phyloP scores from a whole-genome alignment of 2,888 invertebrate species.

The Nomada fucata region DNA sequence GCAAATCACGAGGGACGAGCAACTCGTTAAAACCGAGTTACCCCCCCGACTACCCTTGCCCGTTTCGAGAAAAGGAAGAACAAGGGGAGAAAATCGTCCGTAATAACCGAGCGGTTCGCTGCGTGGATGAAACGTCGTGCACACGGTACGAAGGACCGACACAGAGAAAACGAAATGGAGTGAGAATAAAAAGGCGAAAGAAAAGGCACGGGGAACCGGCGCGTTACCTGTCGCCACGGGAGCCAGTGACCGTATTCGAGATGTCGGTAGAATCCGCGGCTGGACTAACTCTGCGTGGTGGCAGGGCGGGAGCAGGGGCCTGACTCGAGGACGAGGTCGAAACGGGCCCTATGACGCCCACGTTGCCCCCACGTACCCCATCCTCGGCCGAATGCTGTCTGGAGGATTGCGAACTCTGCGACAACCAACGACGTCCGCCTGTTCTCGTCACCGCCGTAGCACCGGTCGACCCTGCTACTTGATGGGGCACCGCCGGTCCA shows the following conservation, averaged over 20 bases:
- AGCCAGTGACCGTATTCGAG: slow-evolving; percentile 70
- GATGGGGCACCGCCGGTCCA: slow-evolving; percentile 76
- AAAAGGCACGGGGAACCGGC: slow-evolving; percentile 2
- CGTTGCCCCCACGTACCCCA: slow-evolving; percentile 75
- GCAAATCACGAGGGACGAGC: slow-evolving; percentile 11
- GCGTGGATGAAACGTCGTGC: background rate
- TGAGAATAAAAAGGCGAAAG: background rate
- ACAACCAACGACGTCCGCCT: slow-evolving; percentile 80
- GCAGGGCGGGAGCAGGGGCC: slow-evolving; percentile 77
- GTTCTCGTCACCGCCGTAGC: slow-evolving; percentile 72
- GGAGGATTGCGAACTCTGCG: slow-evolving; percentile 78
- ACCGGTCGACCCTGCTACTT: slow-evolving; percentile 81
- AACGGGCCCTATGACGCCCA: slow-evolving; percentile 83
- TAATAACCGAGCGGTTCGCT: background rate
- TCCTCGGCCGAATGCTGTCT: slow-evolving; percentile 77
- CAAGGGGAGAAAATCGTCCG: background rate
- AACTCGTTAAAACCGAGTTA: slow-evolving; percentile 19
- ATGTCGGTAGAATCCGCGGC: slow-evolving; percentile 83
- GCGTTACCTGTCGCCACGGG: slow-evolving; percentile 80
- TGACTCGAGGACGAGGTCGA: slow-evolving; percentile 78
- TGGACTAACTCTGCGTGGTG: slow-evolving; percentile 84
- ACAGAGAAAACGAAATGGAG: slow-evolving; percentile 3
- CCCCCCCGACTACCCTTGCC: background rate
- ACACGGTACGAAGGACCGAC: background rate
- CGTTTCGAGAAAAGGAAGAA: no score